A percentile compares a stretch with the other conserved stretches of the same genome.
phyloP scores from a whole-genome alignment of 2,797 vertebrate genomes.

The Sebastes dallii region DNA sequence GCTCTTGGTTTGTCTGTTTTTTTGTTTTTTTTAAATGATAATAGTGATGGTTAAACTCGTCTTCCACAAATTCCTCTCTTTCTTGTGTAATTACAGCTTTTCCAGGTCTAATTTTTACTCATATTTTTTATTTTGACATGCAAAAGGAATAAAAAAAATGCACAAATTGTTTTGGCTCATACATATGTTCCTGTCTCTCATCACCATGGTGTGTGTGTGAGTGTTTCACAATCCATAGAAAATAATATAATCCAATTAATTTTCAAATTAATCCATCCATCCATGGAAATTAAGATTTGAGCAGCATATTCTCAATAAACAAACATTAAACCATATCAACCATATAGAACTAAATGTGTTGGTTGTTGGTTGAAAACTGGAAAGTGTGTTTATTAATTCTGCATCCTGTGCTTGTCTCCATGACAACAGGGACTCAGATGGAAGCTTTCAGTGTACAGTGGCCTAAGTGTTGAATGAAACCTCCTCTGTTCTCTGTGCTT shows the following conservation, averaged over 20 bases:
- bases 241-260: not conserved
- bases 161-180: not conserved
- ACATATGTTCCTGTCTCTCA: not conserved
- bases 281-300: not conserved
- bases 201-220: not conserved
- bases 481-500: not conserved
- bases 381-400: not conserved
- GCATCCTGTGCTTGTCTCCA: constrained; percentile 42
- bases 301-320: not conserved
- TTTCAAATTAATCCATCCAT: not conserved
- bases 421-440: constrained; percentile 52
- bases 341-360: not conserved
- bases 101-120: not conserved
- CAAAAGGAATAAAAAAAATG: not conserved
- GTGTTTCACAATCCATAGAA: not conserved
- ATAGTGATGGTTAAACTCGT: not conserved
- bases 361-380: not conserved
- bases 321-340: not conserved
- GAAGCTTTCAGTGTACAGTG: constrained; percentile 30
- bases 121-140: not conserved
- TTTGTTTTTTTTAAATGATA: not conserved
- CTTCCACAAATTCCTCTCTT: not conserved
- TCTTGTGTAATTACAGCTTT: no score
- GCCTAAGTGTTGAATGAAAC: constrained; percentile 14
- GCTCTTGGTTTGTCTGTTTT: not conserved